Conservation (phyloP, 2,888 invertebrate genomes). For the Andrena praecox region DNA sequence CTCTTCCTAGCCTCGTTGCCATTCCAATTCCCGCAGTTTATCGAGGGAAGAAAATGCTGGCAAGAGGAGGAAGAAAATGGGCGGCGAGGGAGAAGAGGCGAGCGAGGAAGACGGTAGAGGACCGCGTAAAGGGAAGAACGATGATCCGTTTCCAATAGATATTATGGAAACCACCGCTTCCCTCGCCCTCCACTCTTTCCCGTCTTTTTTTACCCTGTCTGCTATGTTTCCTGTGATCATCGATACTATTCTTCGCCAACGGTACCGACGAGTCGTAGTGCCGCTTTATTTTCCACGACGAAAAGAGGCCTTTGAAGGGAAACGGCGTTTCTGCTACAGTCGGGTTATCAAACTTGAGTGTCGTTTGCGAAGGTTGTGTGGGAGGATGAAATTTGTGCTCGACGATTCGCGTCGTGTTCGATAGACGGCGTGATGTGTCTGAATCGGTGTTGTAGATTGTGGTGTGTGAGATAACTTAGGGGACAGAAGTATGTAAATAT, state of each 20-base stretch:
- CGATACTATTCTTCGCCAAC: slow-evolving; percentile 41
- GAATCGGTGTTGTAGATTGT: no score
- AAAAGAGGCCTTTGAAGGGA: no score
- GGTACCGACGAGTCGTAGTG: slow-evolving; percentile 2
- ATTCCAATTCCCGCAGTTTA: slow-evolving; percentile 56
- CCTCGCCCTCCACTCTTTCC: background rate
- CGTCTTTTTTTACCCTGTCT: background rate
- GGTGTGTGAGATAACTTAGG: no score
- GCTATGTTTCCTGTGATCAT: background rate
- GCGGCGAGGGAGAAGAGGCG: background rate
- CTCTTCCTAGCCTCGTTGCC: slow-evolving; percentile 56
- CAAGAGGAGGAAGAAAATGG: background rate
- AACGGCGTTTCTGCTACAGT: no score
- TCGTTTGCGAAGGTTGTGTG: no score
- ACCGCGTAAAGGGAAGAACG: slow-evolving; percentile 29
- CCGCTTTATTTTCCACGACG: no score
- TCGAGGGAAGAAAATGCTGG: slow-evolving; percentile 31
- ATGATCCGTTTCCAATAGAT: slow-evolving; percentile 58
- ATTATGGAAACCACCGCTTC: slow-evolving; percentile 48
- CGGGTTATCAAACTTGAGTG: no score
- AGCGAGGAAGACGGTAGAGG: slow-evolving; percentile 9
- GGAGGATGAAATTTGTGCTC: no score
- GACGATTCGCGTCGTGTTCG: no score
- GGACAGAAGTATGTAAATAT: no score
- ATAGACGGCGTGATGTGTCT: no score